Conservation (phyloP, 2,888 invertebrate species). For the Ophraella communa region DNA sequence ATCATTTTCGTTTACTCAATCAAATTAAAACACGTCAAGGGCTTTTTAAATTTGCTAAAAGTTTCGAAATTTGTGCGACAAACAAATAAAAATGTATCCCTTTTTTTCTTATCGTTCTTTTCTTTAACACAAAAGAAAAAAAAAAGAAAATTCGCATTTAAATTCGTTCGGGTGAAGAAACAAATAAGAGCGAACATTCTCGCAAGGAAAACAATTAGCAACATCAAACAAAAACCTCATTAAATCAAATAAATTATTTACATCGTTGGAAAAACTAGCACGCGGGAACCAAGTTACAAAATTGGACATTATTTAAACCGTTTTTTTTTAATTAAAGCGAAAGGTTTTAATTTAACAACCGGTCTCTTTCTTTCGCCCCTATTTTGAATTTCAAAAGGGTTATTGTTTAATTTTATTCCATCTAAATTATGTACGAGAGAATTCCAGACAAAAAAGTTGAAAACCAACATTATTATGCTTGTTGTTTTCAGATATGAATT, state of each 20-base stretch:
- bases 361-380: background rate
- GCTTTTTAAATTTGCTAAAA: too few relatives aligned
- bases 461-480: too few relatives aligned
- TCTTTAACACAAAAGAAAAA: too few relatives aligned
- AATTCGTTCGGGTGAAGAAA: background rate
- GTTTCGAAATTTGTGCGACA: too few relatives aligned
- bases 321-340: slow-evolving; percentile 2
- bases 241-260: slow-evolving; percentile 8
- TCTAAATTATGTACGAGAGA: slow-evolving; percentile 7
- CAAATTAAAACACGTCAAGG: too few relatives aligned
- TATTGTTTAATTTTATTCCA: slow-evolving; percentile 1
- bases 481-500: too few relatives aligned
- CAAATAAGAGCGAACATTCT: background rate
- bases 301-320: slow-evolving; percentile 4
- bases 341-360: slow-evolving; percentile 2
- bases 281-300: background rate
- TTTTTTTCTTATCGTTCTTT: too few relatives aligned
- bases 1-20: too few relatives aligned
- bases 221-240: slow-evolving; percentile 3
- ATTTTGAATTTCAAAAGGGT: background rate
- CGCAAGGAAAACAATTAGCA: background rate
- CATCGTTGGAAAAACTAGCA: background rate
- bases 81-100: too few relatives aligned
- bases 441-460: too few relatives aligned
- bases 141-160: background rate